Base-by-base conservation (phyloP, 1,140 invertebrate species). In the Luehdorfia chinensis region DNA sequence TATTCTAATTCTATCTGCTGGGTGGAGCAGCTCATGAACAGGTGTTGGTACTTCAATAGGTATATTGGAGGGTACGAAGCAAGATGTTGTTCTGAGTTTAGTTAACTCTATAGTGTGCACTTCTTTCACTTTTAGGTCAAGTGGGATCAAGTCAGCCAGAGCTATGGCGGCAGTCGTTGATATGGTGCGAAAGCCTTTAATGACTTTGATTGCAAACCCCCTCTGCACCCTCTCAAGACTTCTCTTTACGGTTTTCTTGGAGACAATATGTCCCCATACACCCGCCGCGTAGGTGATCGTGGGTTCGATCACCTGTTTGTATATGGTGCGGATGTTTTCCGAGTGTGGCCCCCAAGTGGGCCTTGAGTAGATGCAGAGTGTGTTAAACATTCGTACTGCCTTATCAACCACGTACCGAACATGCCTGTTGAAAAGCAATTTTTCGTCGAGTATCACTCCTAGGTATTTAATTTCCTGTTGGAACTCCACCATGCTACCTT, bases 51-150 rank as follows among this genome's bases (percentile, higher is more conserved):
- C 27, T 9, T 50, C 55, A 9, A 37, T 18, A 1, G n/a, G 2
- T 2, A 47, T 34, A 18, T 53, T 34, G 0, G 25, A 13, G 0
- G 55, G 49, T 7, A 48, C 8, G 19, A 16, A 34, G 7, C 14
- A 2, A 2, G 50, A 47, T 4, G 7, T 31, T 1, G 7, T n/a
- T 2, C 15, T 37, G 1, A 47, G 13, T 9, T 21, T 41, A 9
- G 14, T 14, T 8, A 14, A 1, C 15, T 58, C 49, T 4, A 37
- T 6, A 1, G 23, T 3, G 2, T 32, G 16, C 2, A 48, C 12
- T 28, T 54, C 51, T 11, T 15, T 15, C 0, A 59, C 15, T 15
- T 44, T 44, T 5, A 55, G 11, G 27, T 50, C 33, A 7, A 59
- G 25, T 0, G 56, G 50, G 0, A 30, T 44, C 4, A 55, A 44